Base-by-base conservation (phyloP, 1,140 invertebrate genomes). In the Zaprionus nigranus region DNA sequence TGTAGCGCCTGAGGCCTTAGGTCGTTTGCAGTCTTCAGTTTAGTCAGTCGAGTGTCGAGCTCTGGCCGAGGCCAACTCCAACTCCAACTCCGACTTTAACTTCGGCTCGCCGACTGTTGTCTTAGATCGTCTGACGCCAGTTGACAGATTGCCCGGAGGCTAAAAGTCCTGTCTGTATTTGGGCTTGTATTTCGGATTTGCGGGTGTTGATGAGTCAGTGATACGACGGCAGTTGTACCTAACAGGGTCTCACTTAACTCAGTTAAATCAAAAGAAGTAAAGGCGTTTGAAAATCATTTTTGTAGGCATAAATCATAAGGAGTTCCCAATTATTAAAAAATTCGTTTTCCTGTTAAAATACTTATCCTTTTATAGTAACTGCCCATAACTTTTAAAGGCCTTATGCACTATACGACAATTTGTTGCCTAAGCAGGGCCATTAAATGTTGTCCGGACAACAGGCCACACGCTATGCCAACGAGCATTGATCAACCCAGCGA, bases 101-200 rank as follows among this genome's bases (percentile, higher is more conserved):
- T n/a, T n/a, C 46, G 46, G n/a, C n/a, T n/a, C 17, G 17, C 46
- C 46, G 9, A 20, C 57, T 72, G 66, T 79, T 81, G 85, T 79
- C 85, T 90, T 82, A 90, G 85, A 90, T 90, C 85, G 86, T 85
- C 85, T 79, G 85, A 90, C 79, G 85, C 81, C 85, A 79, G 85
- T 90, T 90, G 85, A 90, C 85, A 90, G 85, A 90, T 90, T 90
- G 79, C 75, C 85, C 79, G 54, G 67, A 75, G 85, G 85, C 86
- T 70, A 74, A 79, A 73, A 90, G 74, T 90, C 73, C 70, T 74
- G 68, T 73, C 60, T 72, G 51, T 88, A 83, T 87, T 83, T 88
- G 77, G 84, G 46, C 46, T 73, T 87, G 53, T 56, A 64, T 78
- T 87, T 83, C 65, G 62, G 64, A 60, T 57, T 59, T 54, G 72